A percentile compares a stretch with the other conserved stretches of the same genome.
Evolutionary conservation across 2,888 invertebrate genomes (phyloP).

Genomic region (Drosophila incognita): DNA sequence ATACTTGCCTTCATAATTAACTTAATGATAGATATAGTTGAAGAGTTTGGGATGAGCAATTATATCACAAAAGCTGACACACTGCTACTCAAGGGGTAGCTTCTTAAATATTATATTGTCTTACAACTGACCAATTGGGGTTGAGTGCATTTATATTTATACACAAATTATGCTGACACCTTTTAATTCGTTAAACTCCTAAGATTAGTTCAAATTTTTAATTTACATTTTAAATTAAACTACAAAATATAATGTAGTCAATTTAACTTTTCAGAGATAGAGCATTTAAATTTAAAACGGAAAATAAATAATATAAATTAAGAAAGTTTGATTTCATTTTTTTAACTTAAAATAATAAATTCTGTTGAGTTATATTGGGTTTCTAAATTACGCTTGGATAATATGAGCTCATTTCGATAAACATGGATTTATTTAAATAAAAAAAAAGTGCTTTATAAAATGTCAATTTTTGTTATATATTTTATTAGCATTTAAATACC

Average conservation of each 20-base stretch:
- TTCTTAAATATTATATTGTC: neutral
- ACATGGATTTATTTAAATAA: neutral
- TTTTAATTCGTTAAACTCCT: neutral
- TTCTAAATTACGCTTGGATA: neutral
- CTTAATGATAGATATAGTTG: neutral
- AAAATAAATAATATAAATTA: neutral
- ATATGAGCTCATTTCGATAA: neutral
- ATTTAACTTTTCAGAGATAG: neutral
- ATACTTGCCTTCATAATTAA: constrained; percentile 8
- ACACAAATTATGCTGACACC: neutral
- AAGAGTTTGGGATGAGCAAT: neutral
- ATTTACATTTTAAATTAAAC: neutral
- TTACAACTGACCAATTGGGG: neutral
- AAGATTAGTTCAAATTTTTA: neutral
- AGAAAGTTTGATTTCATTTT: neutral
- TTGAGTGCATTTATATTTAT: neutral
- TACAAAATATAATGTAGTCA: neutral
- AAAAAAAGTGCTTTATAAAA: neutral
- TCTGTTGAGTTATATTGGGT: neutral
- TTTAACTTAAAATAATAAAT: neutral
- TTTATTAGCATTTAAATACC: neutral
- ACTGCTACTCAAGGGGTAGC: neutral
- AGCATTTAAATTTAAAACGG: neutral
- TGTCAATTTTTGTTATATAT: neutral
- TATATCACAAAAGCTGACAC: neutral